Evolutionary conservation across 2,888 invertebrate species (phyloP).

Genomic region (Portevinia maculata): DNA sequence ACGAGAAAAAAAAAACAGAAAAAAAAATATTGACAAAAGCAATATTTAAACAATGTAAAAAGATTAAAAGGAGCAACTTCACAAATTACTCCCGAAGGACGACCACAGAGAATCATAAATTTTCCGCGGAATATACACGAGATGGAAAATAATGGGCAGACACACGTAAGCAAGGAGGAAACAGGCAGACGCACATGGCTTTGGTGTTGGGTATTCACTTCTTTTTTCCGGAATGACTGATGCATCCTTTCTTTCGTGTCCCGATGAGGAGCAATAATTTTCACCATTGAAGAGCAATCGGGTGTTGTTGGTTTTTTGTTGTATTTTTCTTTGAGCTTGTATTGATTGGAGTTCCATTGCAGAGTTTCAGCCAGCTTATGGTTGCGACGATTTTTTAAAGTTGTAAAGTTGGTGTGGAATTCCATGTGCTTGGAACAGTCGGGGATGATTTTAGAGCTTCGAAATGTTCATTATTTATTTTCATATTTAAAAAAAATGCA

Average conservation of each 20-base stretch:
- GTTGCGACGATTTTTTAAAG: not conserved
- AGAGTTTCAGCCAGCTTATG: not conserved
- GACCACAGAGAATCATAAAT: constrained; percentile 68
- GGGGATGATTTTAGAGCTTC: not conserved
- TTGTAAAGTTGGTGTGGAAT: not conserved
- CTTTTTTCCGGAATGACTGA: constrained; percentile 57
- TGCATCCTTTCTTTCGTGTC: constrained; percentile 54
- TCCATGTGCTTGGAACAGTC: not conserved
- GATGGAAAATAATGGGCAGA: constrained; percentile 62
- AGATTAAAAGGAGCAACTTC: constrained; percentile 59
- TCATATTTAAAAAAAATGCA: too few species aligned
- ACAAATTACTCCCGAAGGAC: constrained; percentile 73
- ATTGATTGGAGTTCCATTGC: not conserved
- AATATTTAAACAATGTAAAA: constrained; percentile 55
- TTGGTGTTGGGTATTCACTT: constrained; percentile 17
- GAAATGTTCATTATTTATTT: not conserved
- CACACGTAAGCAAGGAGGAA: not conserved
- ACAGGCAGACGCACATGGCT: not conserved
- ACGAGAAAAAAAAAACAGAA: not conserved
- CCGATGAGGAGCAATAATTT: constrained; percentile 69
- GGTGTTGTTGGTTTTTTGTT: constrained; percentile 16
- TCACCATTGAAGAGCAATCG: constrained; percentile 64
- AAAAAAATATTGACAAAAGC: constrained; percentile 27
- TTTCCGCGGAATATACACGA: constrained; percentile 58
- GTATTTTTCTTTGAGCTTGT: constrained; percentile 3